phyloP scores from a whole-genome alignment of 1,140 invertebrate species.

The Drosophila quadrilineata region DNA sequence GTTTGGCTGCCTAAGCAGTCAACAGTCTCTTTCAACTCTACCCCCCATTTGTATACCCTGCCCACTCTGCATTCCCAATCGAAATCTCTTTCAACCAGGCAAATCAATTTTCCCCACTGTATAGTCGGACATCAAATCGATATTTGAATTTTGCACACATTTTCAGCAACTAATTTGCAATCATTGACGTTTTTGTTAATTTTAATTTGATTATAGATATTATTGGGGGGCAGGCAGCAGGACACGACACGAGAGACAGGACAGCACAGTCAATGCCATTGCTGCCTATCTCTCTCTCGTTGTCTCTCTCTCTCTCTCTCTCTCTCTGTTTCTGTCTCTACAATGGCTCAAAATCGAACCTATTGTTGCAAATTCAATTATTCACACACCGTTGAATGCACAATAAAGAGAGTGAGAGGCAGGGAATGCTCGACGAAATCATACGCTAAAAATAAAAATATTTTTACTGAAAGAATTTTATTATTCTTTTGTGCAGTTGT shows the following conservation, averaged over 20 bases:
- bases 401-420: no score
- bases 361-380: slow-evolving; percentile 13
- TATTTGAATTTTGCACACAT: slow-evolving; percentile 64
- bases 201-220: slow-evolving; percentile 73
- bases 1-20: slow-evolving; percentile 57
- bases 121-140: slow-evolving; percentile 24
- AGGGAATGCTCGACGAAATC: no score
- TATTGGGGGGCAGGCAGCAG: no score
- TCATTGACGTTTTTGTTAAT: slow-evolving; percentile 73
- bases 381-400: no score
- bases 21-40: slow-evolving; percentile 32
- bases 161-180: slow-evolving; percentile 71
- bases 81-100: slow-evolving; percentile 3
- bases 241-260: no score
- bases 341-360: slow-evolving; percentile 5
- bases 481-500: neutral
- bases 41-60: no score
- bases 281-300: no score
- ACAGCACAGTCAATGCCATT: slow-evolving; percentile 10
- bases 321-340: no score
- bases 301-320: no score
- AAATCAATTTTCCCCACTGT: slow-evolving; percentile 30
- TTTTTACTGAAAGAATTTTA: neutral
- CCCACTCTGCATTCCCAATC: slow-evolving; percentile 11
- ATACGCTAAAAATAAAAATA: no score